Evolutionary conservation across 2,113 vertebrate genomes (phyloP).

Genomic region (Sus scrofa): T2T-Sscrofa CM000817.6:17235001-17235500

Average conservation of each 20-base stretch:
- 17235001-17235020: not conserved
- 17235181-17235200: not conserved
- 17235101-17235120: not conserved
- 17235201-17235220: not conserved
- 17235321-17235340: not conserved
- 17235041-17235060: not conserved
- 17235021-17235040: not conserved
- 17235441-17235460: not conserved
- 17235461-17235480: not conserved
- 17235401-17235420: not conserved
- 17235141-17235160: not conserved
- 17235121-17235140: not conserved
- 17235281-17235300: not conserved
- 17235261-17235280: not conserved
- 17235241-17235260: not conserved
- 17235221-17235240: not conserved
- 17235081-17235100: not conserved
- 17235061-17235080: not conserved
- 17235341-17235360: not conserved
- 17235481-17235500: not conserved
- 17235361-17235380: rapidly evolving
- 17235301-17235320: not conserved
- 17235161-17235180: no score
- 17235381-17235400: not conserved
- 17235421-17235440: not conserved